Evolutionary conservation across 2,797 vertebrate species (phyloP), one percentile per base, ranked within the genome.

Genomic region (Kryptopterus vitreolus): DNA sequence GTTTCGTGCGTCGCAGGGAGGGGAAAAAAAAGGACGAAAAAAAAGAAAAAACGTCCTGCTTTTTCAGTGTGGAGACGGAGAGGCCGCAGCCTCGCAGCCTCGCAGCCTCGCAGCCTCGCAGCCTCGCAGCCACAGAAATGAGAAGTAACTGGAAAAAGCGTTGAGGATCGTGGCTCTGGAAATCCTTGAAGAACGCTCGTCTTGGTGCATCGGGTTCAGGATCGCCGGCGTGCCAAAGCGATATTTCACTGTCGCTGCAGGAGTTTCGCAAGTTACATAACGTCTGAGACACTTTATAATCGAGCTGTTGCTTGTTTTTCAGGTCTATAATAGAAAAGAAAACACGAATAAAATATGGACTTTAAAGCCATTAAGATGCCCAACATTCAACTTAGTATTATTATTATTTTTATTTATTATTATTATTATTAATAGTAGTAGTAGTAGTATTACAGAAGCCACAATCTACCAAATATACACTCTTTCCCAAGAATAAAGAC

Each of bases 11-110:
- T 86, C 85, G 82, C 82, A 89, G 38, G 38, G n/a, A n/a, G n/a
- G n/a, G n/a, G n/a, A n/a, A n/a, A n/a, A n/a, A n/a, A n/a, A n/a
- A n/a, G n/a, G n/a, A n/a, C n/a, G n/a, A n/a, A n/a, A n/a, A 43
- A 10, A 43, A 43, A 43, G 10, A 43, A 43, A 92, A 83, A 83
- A 87, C 90, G 89, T 90, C 84, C 80, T 83, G 84, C 87, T 88
- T 89, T 90, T 91, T 48, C 38, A 52, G 63, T 22, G 24, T 55
- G 57, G 70, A 69, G 69, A 72, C 43, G 61, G 12, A 13, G 53
- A 66, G 29, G 52, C 52, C 26, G 22, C 69, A 62, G 38, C 38
- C 59, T 18, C 59, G 15, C 9, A 38, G 52, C 26, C 50, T 18
- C 59, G 15, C 5, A 38, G 38, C 69, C 75, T n/a, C 26, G 22